These are phyloP conservation scores for Aphelinus certus DNA, from an alignment of 1,140 invertebrate species.

Conservation along the genomic window DNA sequence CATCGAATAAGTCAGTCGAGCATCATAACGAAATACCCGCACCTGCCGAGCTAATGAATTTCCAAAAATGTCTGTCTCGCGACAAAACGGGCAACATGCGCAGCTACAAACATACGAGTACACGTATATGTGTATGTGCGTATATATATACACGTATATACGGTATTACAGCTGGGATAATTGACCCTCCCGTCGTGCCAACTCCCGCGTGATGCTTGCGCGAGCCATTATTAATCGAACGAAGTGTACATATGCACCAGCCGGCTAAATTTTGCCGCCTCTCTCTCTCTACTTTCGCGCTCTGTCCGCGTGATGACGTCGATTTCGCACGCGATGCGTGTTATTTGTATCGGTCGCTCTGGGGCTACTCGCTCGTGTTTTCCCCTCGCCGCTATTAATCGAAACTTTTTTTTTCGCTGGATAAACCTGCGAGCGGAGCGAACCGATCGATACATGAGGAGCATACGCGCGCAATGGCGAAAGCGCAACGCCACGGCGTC, in stretches of 20 bases:
- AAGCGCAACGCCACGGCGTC: neutral
- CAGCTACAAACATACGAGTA: too few relatives aligned
- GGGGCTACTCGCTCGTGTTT: too few relatives aligned
- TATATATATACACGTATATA: neutral
- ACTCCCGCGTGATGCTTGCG: conserved; percentile 10
- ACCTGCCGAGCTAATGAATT: neutral
- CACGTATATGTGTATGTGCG: neutral
- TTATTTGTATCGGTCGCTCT: neutral
- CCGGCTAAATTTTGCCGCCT: neutral
- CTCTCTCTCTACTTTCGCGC: neutral
- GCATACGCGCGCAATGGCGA: neutral
- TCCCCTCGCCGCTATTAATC: neutral
- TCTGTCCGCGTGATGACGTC: neutral
- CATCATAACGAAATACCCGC: too few relatives aligned
- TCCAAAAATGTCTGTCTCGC: conserved; percentile 11
- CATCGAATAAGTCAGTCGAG: neutral
- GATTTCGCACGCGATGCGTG: neutral
- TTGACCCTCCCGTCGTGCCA: conserved; percentile 32
- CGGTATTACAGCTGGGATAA: conserved; percentile 22
- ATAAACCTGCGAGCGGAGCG: conserved; percentile 1
- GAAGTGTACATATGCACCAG: neutral
- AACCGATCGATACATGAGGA: neutral
- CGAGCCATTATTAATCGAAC: conserved; percentile 27
- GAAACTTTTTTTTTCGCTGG: neutral
- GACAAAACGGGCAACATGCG: too few relatives aligned